A percentile compares a stretch with the other conserved stretches of the same genome.
phyloP scores from a whole-genome alignment of 1,140 invertebrate genomes.

The Macrosteles quadrilineatus region DNA sequence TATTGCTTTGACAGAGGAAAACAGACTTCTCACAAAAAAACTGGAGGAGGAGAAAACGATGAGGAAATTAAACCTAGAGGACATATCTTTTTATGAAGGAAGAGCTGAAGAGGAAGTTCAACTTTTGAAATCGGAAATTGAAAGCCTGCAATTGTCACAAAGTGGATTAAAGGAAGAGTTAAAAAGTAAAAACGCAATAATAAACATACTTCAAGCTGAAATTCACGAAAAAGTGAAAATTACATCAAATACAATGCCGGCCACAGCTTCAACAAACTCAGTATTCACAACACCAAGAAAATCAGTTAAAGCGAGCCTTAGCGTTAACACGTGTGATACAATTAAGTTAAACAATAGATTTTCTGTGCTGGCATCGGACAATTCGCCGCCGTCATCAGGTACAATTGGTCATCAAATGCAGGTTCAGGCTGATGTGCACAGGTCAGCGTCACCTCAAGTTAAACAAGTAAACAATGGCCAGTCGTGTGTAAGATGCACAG shows the following conservation, averaged over 20 bases:
- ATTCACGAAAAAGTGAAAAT: neutral
- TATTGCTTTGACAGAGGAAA: neutral
- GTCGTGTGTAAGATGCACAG: neutral
- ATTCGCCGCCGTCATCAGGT: neutral
- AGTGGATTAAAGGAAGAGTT: slow-evolving; percentile 4
- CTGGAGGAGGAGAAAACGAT: slow-evolving; percentile 6
- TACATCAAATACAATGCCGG: neutral
- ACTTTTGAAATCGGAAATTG: slow-evolving; percentile 3
- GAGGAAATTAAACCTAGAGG: slow-evolving; percentile 15
- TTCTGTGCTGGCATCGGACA: neutral
- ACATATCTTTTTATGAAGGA: neutral
- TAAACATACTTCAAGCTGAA: neutral
- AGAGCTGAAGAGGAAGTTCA: neutral
- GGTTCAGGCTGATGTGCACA: neutral
- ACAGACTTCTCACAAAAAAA: neutral
- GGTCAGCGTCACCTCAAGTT: neutral
- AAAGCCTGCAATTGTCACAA: neutral
- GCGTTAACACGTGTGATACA: neutral
- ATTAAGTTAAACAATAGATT: neutral
- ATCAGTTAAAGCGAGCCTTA: neutral
- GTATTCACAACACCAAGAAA: neutral
- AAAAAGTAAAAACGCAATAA: neutral
- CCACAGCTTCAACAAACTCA: too few relatives aligned
- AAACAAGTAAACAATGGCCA: neutral
- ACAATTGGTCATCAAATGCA: neutral